Evolutionary conservation across 1,140 invertebrate genomes (phyloP), one percentile per base, ranked within the genome.

Genomic region (Gryon sp.): DNA sequence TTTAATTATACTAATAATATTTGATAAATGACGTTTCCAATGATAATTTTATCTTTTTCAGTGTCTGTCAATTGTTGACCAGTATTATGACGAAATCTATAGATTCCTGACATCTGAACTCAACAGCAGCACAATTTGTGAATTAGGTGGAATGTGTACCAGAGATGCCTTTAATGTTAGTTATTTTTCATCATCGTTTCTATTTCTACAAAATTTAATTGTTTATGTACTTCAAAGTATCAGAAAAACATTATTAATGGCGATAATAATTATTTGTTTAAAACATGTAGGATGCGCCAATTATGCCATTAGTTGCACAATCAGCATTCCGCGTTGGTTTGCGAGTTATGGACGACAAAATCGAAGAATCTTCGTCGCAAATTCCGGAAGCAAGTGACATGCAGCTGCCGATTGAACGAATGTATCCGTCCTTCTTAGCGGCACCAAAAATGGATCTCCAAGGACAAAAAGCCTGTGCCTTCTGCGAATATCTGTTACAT

Each of bases 401-500:
- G 84, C 91, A 92, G 63, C 85, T 95, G 70, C 93, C 93, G 1
- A 90, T 94, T 20, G 93, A 94, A 82, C 89, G 91, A 43, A 86
- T 94, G 63, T 91, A 83, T 87, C 85, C 32, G 86, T 87, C 18
- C 60, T 80, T n/a, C 48, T 11, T 80, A 1, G 18, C n/a, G 11
- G 38, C 81, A 0, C 79, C 84, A 18, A 36, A 62, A 19, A 74
- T 70, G 72, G 52, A 80, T 24, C 30, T 76, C 12, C 4, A 84
- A 19, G 84, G 84, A 19, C 90, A 90, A 66, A 81, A 92, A 74
- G 80, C 88, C 0, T 97, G 96, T 87, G 90, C 92, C 20, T 90
- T 96, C 76, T 97, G 96, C 83, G 92, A 96, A 88, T 96, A 95
- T 87, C 90, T 95, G 79, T 83, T 97, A 36, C 94, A 96, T 83